Evolutionary conservation across 1,140 invertebrate genomes (phyloP), one percentile per base, ranked within the genome.

Genomic region (Arctopsyche grandis): DNA sequence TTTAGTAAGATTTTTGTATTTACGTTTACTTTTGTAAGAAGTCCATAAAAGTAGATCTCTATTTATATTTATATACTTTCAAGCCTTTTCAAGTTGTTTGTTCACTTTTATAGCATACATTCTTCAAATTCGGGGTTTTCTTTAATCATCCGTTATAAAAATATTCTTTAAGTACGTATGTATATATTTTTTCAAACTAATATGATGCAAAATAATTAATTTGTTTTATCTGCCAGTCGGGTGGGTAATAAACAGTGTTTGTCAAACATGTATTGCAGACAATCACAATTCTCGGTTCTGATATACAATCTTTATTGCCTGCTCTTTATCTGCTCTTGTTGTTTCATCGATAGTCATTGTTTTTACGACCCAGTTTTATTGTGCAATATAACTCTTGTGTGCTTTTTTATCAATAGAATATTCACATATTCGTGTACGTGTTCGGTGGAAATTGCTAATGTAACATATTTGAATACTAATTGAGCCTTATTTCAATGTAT

Each of bases 221-320:
- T 71, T 44, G 46, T 71, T 71, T 71, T 71, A 71, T 71, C 69
- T 71, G 38, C n/a, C 38, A 1, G 12, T 16, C 16, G 29, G 29
- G 7, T 5, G 5, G 16, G 44, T 10, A 71, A 71, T 71, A 46
- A 71, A 71, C 44, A 46, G 69, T 66, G 63, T 66, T 66, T 66
- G 63, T 71, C 69, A 44, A 71, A 71, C 69, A 46, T n/a, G 38
- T 71, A 71, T 71, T 74, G 46, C 24, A 58, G 71, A 58, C 71
- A 74, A 74, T 74, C 71, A 74, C 46, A 74, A 74, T 74, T 26
- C 71, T 56, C 71, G 24, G 46, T 26, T 74, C 46, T 56, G 71
- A 74, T 74, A 74, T 56, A 58, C 48, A 74, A 74, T 74, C 71
- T 74, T 74, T 74, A 74, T 74, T 56, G 71, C 52, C 38, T 38